Evolutionary conservation across 2,113 vertebrate species (phyloP), one percentile per base, ranked within the genome.

Genomic region (Oryctolagus cuniculus): DNA sequence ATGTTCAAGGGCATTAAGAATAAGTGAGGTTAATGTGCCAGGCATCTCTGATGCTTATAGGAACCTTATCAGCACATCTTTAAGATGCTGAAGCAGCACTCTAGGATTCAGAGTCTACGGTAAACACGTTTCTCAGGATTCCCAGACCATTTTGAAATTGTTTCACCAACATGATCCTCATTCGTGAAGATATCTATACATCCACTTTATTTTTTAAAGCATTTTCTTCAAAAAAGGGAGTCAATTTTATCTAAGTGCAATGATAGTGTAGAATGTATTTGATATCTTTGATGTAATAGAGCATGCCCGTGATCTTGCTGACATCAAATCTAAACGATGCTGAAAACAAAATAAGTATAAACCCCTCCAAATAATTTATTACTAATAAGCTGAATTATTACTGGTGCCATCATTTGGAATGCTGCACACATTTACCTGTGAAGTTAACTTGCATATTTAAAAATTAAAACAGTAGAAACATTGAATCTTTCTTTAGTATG

Each of bases 191-290:
- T 53, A 7, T 79, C 0, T 16, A 70, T 44, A 73, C 61, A 7
- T 79, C 0, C 12, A 70, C 36, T 93, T 95, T 69, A 83, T 84
- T 34, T 51, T 58, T 70, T n/a, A 80, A 72, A 82, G 66, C 21
- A 80, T 75, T 91, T 75, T 88, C 34, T 89, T 95, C 1, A 27
- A 70, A 95, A 92, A 69, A 51, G 72, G 29, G 78, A 38, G 81
- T 91, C 94, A 91, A 79, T 87, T 58, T 58, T 85, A 91, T 51
- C 83, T 90, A 91, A 89, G 58, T 70, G 53, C 13, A 92, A 58
- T 85, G n/a, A 87, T 2, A 87, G 8, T 44, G 67, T 25, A 89
- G 58, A 91, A 63, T 73, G 86, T 25, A 66, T 85, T 67, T 66
- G 29, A 31, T 12, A 55, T 19, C 25, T 92, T 53, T 85, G 24